Base-by-base conservation (phyloP, 2,113 vertebrate genomes). In the Larimichthys crocea region DNA sequence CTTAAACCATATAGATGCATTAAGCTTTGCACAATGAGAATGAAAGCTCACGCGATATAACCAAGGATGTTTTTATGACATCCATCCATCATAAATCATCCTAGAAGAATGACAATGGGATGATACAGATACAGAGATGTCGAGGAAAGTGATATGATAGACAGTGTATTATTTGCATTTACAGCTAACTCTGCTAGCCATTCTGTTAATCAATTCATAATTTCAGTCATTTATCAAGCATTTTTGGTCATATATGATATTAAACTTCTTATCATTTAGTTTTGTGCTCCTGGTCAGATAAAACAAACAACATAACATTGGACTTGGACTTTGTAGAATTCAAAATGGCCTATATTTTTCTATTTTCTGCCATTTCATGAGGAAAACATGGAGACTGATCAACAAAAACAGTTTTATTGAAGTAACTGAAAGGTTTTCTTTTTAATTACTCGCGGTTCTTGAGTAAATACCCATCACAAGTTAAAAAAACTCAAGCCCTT, bases 1-100 rank as follows among this genome's bases (percentile, higher is more conserved):
- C 70, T 79, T 76, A 76, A 83, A 44, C n/a, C 15, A 46, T 68
- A 26, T 10, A 50, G 22, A 81, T 22, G 44, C 26, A 76, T 82
- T 61, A 78, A 66, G 60, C 24, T 70, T 48, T 64, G 20, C 4
- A 20, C 26, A 35, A 49, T 14, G 29, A 57, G 7, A 74, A 52
- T 22, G 2, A 50, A 67, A 61, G 17, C 17, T 63, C 64, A 15
- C 2, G 14, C 44, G 9, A 15, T 3, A 15, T 2, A 31, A 59
- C 8, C 0, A 40, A 7, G 19, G 26, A 20, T 55, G 44, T 66
- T 68, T 29, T 46, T 19, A 67, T 57, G 61, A 10, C 63, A 49
- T 17, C n/a, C 4, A n/a, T 64, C 40, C 10, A 29, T 56, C 53
- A 66, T 16, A 69, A 31, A 29, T 20, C 2, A 22, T 10, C 48